Conservation (phyloP, 2,888 invertebrate species). For the Parascotia fuliginaria region DNA sequence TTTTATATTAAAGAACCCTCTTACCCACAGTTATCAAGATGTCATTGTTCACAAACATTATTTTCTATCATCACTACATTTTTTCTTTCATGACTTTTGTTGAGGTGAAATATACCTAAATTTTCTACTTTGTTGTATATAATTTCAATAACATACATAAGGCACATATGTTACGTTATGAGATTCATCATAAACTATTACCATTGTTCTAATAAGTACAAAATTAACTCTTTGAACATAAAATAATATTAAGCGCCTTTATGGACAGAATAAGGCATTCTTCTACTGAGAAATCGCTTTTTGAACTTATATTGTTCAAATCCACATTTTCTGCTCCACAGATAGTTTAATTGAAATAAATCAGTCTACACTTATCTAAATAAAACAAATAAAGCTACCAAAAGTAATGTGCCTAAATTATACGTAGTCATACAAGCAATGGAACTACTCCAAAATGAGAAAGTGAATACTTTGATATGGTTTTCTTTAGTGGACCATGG, state of each 20-base stretch:
- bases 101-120: no score
- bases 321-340: no score
- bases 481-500: constrained; percentile 92
- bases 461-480: constrained; percentile 88
- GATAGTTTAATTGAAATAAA: constrained; percentile 3
- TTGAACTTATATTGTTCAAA: no score
- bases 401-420: constrained; percentile 46
- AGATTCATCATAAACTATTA: not conserved
- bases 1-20: no score
- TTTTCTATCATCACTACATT: no score
- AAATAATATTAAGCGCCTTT: no score
- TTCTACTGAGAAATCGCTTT: not conserved
- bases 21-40: no score
- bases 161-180: constrained; percentile 13
- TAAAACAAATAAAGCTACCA: constrained; percentile 47
- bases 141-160: constrained; percentile 1
- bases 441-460: constrained; percentile 72
- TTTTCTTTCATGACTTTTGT: no score
- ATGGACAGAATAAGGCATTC: no score
- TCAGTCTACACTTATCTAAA: constrained; percentile 43
- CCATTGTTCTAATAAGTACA: constrained; percentile 1
- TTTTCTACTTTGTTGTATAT: no score
- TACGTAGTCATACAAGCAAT: constrained; percentile 47
- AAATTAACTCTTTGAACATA: not conserved
- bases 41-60: no score